Evolutionary conservation across 2,113 vertebrate species (phyloP), one percentile per base, ranked within the genome.

Genomic region (Nettapus auritus): DNA sequence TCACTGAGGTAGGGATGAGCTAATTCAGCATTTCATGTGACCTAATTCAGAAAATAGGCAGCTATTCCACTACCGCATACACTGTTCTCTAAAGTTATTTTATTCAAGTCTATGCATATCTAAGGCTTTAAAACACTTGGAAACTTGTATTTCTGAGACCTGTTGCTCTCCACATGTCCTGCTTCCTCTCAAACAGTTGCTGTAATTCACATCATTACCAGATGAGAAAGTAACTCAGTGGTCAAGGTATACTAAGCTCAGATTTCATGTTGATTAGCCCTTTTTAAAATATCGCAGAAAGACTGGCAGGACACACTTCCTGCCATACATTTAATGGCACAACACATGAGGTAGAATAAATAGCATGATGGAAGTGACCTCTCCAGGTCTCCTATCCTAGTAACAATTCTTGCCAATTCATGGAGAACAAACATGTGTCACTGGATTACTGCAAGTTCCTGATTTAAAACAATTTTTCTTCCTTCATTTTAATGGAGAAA

Each of bases 1-100:
- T 62, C 57, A 31, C 12, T 62, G 89, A 86, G 66, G 33, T 62
- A 80, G 55, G 60, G 67, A 94, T 91, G 59, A 96, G 50, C 71
- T 93, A 96, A 95, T 86, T 88, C 71, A 85, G 78, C 46, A 89
- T 74, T 94, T 89, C 73, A 48, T 19, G 50, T 89, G 93, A 93
- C 52, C 68, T 83, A 85, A 90, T 90, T 85, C 79, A 89, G 82
- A 74, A 94, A 97, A 93, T 42, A 90, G 1, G 28, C 64, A 82
- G 40, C 63, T 91, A 69, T 80, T 90, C 60, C 60, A 59, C 52
- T 86, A 77, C 56, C 67, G n/a, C 23, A 29, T 70, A 36, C 63
- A 16, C 75, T 74, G 71, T 55, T 87, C 68, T 77, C 59, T 31
- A 67, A 85, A 92, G 55, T 52, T 82, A 80, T 93, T 96, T 70